Percentiles rank a stretch among this genome's conserved stretches.
Evolutionary conservation across 2,797 vertebrate species (phyloP).

Genomic region (Tragelaphus eurycerus): DNA sequence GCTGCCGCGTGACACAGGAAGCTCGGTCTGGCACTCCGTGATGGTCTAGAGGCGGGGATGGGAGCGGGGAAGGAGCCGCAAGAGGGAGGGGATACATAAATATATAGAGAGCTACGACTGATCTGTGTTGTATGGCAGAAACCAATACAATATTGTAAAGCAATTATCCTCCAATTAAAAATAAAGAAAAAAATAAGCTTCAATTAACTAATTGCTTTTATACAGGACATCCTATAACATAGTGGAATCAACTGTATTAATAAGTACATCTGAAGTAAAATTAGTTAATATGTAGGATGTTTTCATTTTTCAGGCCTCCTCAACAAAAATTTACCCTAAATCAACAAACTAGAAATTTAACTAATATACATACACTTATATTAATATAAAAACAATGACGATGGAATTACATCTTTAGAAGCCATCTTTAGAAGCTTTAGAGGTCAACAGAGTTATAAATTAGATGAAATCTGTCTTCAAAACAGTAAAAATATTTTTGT

Average conservation of each 20-base stretch:
- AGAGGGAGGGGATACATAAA: background rate
- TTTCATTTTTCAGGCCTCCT: background rate
- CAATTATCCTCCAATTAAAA: background rate
- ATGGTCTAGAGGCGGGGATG: background rate
- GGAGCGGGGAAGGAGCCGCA: background rate
- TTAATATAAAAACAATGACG: background rate
- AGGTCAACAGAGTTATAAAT: background rate
- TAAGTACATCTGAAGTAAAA: background rate
- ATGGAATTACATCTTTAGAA: background rate
- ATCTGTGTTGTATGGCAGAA: background rate
- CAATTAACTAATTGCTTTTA: background rate
- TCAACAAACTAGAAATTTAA: background rate
- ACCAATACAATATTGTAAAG: background rate
- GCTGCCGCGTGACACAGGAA: rapidly evolving
- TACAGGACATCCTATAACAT: background rate
- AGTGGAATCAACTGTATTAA: background rate
- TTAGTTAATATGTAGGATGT: background rate
- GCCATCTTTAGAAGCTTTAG: too few species aligned
- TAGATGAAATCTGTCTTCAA: background rate
- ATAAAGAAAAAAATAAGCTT: background rate
- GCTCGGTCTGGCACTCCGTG: background rate
- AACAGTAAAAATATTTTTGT: background rate
- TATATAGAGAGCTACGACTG: background rate
- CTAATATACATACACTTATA: background rate
- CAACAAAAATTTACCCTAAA: background rate